Conservation (phyloP, 2,797 vertebrate species). For the Sebastiscus albofasciatus region DNA sequence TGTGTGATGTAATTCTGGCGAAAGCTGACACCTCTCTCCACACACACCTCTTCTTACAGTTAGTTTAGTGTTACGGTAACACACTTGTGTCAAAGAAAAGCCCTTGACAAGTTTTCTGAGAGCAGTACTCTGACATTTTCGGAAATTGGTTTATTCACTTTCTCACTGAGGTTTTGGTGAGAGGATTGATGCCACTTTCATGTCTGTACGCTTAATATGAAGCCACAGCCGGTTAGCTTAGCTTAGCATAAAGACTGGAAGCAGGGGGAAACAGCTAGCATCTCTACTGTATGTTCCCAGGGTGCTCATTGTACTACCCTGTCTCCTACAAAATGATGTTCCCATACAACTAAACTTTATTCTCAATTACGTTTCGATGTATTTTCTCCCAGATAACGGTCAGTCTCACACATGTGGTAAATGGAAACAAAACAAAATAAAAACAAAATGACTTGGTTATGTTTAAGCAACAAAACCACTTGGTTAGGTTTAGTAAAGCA, state of each 20-base stretch:
- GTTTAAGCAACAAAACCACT: not conserved
- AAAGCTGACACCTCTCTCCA: not conserved
- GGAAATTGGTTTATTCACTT: not conserved
- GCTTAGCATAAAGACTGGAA: slow-evolving; percentile 1
- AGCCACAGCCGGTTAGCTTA: not conserved
- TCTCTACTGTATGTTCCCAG: not conserved
- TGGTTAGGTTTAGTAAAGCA: not conserved
- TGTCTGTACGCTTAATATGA: not conserved
- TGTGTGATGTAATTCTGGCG: not conserved
- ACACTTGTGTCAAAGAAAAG: slow-evolving; percentile 22
- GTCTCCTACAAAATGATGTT: not conserved
- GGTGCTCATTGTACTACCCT: not conserved
- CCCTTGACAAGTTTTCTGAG: slow-evolving; percentile 10
- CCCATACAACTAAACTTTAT: too few species aligned
- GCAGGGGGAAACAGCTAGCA: not conserved
- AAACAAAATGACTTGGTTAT: not conserved
- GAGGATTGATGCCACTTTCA: not conserved
- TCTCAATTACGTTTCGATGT: too few species aligned
- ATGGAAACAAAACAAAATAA: not conserved
- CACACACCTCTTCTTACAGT: not conserved
- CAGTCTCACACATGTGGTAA: not conserved
- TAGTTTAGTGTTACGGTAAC: not conserved
- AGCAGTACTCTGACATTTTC: slow-evolving; percentile 12
- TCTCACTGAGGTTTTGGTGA: not conserved
- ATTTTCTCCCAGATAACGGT: not conserved